Evolutionary conservation across 1,140 invertebrate species (phyloP).

Genomic region (Panagrolaimus sp.): DNA sequence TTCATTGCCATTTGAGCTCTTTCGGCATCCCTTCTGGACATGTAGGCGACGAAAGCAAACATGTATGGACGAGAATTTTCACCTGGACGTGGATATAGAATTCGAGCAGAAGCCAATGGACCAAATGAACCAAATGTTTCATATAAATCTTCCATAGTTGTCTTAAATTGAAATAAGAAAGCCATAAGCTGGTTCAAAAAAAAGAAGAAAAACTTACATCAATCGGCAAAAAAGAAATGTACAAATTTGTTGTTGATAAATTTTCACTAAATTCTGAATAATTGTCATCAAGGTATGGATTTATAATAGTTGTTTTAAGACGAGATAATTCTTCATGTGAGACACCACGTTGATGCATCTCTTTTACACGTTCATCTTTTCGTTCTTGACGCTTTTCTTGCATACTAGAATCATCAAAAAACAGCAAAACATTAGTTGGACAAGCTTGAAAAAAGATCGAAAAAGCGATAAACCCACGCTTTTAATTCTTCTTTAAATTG

Average conservation of each 20-base stretch:
- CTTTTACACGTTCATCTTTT: slow-evolving; percentile 67
- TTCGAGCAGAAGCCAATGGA: slow-evolving; percentile 94
- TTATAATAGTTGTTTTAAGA: slow-evolving; percentile 49
- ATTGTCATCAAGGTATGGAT: slow-evolving; percentile 49
- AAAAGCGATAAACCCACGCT: slow-evolving; percentile 65
- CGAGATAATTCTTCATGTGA: slow-evolving; percentile 42
- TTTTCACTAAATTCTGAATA: slow-evolving; percentile 83
- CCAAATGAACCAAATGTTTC: slow-evolving; percentile 95
- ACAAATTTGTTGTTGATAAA: slow-evolving; percentile 94
- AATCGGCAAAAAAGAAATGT: slow-evolving; percentile 90
- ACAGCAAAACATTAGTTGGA: slow-evolving; percentile 12
- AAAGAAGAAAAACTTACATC: slow-evolving; percentile 74
- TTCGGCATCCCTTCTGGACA: slow-evolving; percentile 74
- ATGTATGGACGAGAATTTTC: slow-evolving; percentile 72
- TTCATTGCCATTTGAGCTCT: slow-evolving; percentile 73
- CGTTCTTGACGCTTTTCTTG: slow-evolving; percentile 93
- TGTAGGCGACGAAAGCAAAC: slow-evolving; percentile 91
- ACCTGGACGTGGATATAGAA: slow-evolving; percentile 98
- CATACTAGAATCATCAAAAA: slow-evolving; percentile 66
- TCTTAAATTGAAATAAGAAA: slow-evolving; percentile 64
- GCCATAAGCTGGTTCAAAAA: slow-evolving; percentile 18
- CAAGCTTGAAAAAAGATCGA: slow-evolving; percentile 21
- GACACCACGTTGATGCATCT: slow-evolving; percentile 61
- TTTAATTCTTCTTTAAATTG: slow-evolving; percentile 89
- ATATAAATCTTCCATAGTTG: slow-evolving; percentile 91